Base-by-base conservation (phyloP, 37 sponge, comb jelly and placozoan species). In the Beroe ovata region DNA sequence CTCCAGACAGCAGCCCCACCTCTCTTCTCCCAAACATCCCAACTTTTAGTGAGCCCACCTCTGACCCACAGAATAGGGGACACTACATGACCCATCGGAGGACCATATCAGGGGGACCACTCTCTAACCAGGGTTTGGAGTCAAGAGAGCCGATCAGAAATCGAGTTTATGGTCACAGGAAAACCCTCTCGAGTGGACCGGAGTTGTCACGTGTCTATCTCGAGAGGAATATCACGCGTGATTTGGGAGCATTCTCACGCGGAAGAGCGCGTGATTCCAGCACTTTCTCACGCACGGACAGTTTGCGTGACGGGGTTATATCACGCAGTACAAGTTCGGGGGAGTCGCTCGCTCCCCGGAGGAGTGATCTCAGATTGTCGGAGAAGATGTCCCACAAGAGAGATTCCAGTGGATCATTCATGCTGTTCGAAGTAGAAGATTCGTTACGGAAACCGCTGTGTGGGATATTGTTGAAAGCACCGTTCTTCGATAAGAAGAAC, bases 401-500 rank as follows among this genome's bases (percentile, higher is more conserved):
- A 11, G 54, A 47, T 11, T 6, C 54, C 54, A 47, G 54, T 47
- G 54, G 54, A 11, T 66, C 69, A 14, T 8, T 66, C 18, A 8
- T 35, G n/a, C 47, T 77, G 54, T 77, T 77, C n/a, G 84, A 77
- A 40, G 47, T 42, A 4, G 47, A 77, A 14, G 84, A 77, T 35
- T 41, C 84, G 23, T 35, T 77, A 1, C 39, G 21, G 84, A 77
- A 40, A 26, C 84, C 84, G 20, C 47, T 77, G 23, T 77, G 11
- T 40, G 84, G 84, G 28, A 77, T 77, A 40, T 54, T 77, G 54
- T 42, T 77, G 84, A 77, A 77, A 35, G 84, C 84, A 14, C 84
- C 84, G 26, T 77, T 77, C 47, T 77, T 77, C 25, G 47, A 77
- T 23, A 21, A 77, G 22, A 77, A 77, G 84, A 77, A 77, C 8